These are phyloP conservation scores for Conomelus anceps DNA, from an alignment of 2,888 invertebrate species.

Conservation along the genomic window DNA sequence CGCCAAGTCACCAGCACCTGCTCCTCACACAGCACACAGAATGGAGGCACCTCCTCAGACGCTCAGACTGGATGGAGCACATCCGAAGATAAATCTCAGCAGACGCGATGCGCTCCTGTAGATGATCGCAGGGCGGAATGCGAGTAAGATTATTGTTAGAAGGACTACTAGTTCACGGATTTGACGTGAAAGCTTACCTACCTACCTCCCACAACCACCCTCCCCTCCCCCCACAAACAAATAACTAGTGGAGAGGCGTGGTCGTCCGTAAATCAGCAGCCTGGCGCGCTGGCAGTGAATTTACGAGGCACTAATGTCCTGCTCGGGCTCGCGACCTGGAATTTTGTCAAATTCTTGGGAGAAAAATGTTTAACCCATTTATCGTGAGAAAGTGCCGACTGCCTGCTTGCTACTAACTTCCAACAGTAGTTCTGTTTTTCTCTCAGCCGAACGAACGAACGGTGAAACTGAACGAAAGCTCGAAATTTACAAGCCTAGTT, in stretches of 20 bases:
- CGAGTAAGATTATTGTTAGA: not conserved
- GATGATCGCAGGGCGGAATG: not conserved
- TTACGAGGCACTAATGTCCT: conserved; percentile 12
- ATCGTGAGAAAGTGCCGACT: not conserved
- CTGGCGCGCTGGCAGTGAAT: not conserved
- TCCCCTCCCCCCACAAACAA: not conserved
- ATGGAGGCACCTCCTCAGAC: not conserved
- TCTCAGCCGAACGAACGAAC: not conserved
- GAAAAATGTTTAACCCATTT: conserved; percentile 13
- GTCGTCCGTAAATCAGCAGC: not conserved
- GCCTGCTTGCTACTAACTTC: not conserved
- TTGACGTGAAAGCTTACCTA: not conserved
- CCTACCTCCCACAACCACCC: no score
- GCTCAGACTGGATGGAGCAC: not conserved
- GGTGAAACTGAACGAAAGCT: not conserved
- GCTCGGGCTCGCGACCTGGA: conserved; percentile 1
- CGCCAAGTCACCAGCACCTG: not conserved
- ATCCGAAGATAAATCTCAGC: not conserved
- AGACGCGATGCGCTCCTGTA: not conserved
- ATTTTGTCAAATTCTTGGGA: conserved; percentile 13
- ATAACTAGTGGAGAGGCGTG: not conserved
- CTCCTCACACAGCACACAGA: not conserved
- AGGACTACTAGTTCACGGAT: not conserved
- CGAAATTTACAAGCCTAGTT: not conserved
- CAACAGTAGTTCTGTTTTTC: not conserved